Percentiles rank a stretch among this genome's conserved stretches.
phyloP scores from a whole-genome alignment of 2,797 vertebrate genomes.

The Scleropages formosus region DNA sequence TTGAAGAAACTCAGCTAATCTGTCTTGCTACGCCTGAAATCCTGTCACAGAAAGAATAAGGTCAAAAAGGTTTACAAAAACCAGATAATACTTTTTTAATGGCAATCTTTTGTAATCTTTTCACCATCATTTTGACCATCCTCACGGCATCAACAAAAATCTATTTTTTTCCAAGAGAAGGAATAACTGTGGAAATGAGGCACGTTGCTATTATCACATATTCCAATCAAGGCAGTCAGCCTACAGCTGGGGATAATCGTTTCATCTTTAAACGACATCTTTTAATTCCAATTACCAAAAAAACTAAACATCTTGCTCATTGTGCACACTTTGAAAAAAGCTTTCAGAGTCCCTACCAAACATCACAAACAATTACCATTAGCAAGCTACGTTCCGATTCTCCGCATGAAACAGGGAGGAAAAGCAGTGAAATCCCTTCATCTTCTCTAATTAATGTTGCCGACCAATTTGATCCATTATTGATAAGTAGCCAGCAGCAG shows the following conservation, averaged over 20 bases:
- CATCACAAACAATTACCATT: slow-evolving; percentile 38
- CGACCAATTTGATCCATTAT: slow-evolving; percentile 58
- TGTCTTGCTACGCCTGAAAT: background rate
- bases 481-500: slow-evolving; percentile 47
- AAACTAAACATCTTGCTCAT: slow-evolving; percentile 2
- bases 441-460: slow-evolving; percentile 58
- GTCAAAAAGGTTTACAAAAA: slow-evolving; percentile 14
- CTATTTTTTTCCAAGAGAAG: slow-evolving; percentile 16
- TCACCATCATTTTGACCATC: background rate
- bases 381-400: background rate
- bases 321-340: slow-evolving; percentile 16
- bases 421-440: slow-evolving; percentile 53
- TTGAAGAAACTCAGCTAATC: background rate
- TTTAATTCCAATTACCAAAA: slow-evolving; percentile 28
- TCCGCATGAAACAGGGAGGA: slow-evolving; percentile 20
- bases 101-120: background rate
- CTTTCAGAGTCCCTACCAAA: slow-evolving; percentile 56
- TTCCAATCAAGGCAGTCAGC: background rate
- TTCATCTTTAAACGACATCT: slow-evolving; percentile 17
- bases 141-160: background rate
- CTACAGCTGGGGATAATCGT: slow-evolving; percentile 23
- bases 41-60: background rate
- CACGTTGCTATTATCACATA: background rate
- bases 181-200: background rate
- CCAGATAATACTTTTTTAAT: slow-evolving; percentile 28